phyloP scores from a whole-genome alignment of 1,140 invertebrate species.

The Vanessa tameamea region DNA sequence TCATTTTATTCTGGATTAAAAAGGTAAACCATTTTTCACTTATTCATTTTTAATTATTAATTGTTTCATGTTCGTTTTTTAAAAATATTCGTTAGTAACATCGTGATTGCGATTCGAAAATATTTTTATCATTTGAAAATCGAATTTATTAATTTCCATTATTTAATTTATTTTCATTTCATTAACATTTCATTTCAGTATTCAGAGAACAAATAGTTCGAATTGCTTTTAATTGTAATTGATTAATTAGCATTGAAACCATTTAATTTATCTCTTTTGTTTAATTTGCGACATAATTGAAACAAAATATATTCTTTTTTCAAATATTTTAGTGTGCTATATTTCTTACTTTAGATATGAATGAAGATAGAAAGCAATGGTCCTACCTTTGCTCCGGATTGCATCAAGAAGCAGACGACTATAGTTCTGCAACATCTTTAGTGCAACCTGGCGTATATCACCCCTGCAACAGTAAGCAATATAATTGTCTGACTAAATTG shows the following conservation, averaged over 20 bases:
- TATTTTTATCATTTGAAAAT: too few species aligned
- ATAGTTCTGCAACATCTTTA: constrained; percentile 2
- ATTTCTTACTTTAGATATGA: constrained; percentile 17
- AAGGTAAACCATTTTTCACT: constrained; percentile 10
- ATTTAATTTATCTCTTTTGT: neutral
- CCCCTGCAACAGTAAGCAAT: constrained; percentile 50
- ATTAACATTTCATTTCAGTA: too few species aligned
- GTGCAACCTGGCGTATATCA: constrained; percentile 58
- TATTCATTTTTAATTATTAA: neutral
- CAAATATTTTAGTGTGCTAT: neutral
- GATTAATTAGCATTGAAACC: too few species aligned
- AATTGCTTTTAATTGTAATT: too few species aligned
- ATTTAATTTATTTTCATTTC: too few species aligned
- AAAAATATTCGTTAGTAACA: neutral
- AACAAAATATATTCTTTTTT: neutral
- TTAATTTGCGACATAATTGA: neutral
- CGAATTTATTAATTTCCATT: too few species aligned
- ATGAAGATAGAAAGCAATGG: constrained; percentile 16
- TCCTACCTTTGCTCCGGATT: constrained; percentile 10
- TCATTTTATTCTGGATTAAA: constrained; percentile 8
- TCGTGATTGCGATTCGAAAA: too few species aligned
- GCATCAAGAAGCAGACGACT: constrained; percentile 7
- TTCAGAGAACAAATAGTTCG: too few species aligned
- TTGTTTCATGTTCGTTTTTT: neutral
- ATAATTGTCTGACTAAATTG: neutral